phyloP scores from a whole-genome alignment of 2,888 invertebrate species.

The Drosophila melanosoma region DNA sequence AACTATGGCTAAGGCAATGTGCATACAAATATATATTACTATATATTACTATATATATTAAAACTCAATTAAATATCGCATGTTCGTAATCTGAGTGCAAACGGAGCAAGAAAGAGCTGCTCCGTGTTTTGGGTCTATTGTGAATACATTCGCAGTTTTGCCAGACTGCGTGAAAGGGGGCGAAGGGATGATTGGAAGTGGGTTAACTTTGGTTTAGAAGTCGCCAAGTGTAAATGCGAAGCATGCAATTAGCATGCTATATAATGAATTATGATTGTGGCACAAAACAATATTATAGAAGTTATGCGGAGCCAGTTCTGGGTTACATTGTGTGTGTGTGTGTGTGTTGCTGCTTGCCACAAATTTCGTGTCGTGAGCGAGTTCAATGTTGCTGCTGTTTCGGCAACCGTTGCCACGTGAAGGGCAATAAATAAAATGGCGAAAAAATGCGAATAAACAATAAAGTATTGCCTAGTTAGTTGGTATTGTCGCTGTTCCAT shows the following conservation, averaged over 20 bases:
- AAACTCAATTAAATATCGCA: conserved; percentile 77
- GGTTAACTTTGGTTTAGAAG: conserved; percentile 10
- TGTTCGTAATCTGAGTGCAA: conserved; percentile 53
- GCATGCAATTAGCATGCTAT: conserved; percentile 67
- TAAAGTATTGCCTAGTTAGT: conserved; percentile 69
- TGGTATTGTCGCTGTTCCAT: conserved; percentile 41
- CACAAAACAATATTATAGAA: conserved; percentile 33
- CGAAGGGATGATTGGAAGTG: not conserved
- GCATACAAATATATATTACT: conserved; percentile 35
- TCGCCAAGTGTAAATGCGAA: conserved; percentile 65
- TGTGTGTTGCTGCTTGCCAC: conserved; percentile 27
- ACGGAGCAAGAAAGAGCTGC: conserved; percentile 20
- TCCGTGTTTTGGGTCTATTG: conserved; percentile 47
- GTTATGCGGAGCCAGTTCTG: conserved; percentile 26
- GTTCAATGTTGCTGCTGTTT: conserved; percentile 70
- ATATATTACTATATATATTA: conserved; percentile 48
- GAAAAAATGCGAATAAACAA: conserved; percentile 78
- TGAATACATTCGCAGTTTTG: conserved; percentile 65
- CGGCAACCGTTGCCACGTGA: conserved; percentile 62
- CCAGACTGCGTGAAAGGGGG: not conserved
- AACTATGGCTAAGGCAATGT: not conserved
- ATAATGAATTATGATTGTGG: conserved; percentile 75
- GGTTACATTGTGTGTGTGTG: not conserved
- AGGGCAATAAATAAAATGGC: conserved; percentile 77
- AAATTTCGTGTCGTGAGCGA: conserved; percentile 51